phyloP scores from a whole-genome alignment of 2,797 vertebrate genomes.

The Urosaurus nigricauda region DNA sequence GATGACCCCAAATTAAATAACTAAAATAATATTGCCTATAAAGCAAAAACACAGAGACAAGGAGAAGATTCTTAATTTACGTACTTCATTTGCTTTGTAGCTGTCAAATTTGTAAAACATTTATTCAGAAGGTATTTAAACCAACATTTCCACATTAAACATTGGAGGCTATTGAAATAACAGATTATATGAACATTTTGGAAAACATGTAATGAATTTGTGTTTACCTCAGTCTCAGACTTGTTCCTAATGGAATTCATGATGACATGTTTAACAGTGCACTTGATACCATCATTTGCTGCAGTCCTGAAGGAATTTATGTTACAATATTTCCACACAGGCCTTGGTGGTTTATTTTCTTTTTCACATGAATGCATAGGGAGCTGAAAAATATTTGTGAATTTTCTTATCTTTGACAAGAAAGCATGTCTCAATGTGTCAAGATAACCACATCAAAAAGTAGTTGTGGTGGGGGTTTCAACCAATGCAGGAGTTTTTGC shows the following conservation, averaged over 20 bases:
- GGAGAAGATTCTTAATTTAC: conserved; percentile 31
- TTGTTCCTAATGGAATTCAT: conserved; percentile 32
- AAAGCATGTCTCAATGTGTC: too few species aligned
- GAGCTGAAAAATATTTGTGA: too few species aligned
- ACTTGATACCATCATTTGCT: background rate
- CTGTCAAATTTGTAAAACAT: conserved; percentile 35
- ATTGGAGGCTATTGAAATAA: conserved; percentile 21
- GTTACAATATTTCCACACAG: conserved; percentile 6
- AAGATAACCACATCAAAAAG: too few species aligned
- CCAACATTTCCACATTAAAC: conserved; percentile 39
- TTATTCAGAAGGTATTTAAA: conserved; percentile 25
- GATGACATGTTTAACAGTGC: conserved; percentile 16
- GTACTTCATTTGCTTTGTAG: conserved; percentile 19
- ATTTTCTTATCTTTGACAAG: too few species aligned
- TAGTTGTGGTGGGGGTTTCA: too few species aligned
- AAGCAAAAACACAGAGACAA: conserved; percentile 4
- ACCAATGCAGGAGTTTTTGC: too few species aligned
- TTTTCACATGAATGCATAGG: too few species aligned
- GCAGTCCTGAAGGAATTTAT: conserved; percentile 3
- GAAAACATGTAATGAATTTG: conserved; percentile 25
- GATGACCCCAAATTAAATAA: background rate
- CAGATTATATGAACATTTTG: conserved; percentile 31
- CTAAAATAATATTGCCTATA: conserved; percentile 31
- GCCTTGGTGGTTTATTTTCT: background rate
- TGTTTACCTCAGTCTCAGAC: conserved; percentile 14